Conservation (phyloP, 2,113 vertebrate species). For the Vulpes vulpes region DNA sequence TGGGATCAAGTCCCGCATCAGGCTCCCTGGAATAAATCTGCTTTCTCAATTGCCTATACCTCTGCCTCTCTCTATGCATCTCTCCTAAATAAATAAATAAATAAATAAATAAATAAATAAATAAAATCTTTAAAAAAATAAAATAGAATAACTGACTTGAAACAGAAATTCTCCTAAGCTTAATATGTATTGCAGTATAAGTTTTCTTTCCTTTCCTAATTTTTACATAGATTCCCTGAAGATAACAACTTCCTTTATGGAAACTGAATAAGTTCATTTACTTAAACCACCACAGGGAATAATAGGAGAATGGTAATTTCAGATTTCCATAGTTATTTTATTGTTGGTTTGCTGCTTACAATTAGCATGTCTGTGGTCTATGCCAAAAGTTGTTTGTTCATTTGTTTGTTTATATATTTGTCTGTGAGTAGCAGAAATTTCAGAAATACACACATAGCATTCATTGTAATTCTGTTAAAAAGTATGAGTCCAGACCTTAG, state of each 20-base stretch:
- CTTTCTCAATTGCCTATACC: too few relatives aligned
- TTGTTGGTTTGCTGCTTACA: not conserved
- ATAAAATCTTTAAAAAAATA: too few relatives aligned
- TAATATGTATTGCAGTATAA: not conserved
- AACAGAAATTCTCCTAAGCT: not conserved
- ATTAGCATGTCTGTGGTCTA: not conserved
- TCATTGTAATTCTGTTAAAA: not conserved
- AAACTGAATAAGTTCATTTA: not conserved
- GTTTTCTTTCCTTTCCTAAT: not conserved
- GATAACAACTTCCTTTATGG: not conserved
- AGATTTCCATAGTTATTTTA: not conserved
- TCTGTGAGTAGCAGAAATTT: not conserved
- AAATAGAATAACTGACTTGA: not conserved
- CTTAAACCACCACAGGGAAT: not conserved
- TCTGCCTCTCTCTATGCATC: too few relatives aligned
- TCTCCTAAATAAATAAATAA: too few relatives aligned
- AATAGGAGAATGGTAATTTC: not conserved
- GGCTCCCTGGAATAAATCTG: too few relatives aligned
- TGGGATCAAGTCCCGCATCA: too few relatives aligned
- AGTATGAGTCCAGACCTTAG: not conserved
- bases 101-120: too few relatives aligned
- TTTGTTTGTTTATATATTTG: not conserved
- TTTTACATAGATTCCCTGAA: not conserved
- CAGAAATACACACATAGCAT: not conserved
- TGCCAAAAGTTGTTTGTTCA: not conserved